Evolutionary conservation across 2,113 vertebrate genomes (phyloP), one percentile per base, ranked within the genome.

Genomic region (Calyptommatus sinebrachiatus): DNA sequence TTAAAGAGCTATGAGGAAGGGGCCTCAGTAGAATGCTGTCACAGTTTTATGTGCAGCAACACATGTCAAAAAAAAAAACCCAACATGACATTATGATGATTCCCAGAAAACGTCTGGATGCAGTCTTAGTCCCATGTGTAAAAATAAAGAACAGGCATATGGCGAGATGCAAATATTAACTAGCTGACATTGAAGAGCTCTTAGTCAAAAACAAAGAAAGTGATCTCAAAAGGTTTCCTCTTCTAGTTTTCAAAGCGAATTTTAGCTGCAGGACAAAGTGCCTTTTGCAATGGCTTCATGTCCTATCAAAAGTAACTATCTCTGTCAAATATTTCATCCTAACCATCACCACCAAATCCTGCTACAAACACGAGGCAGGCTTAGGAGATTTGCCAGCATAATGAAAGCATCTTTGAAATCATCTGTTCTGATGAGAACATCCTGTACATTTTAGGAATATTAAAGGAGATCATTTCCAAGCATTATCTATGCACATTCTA

Each of bases 301-400:
- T 16, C 83, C 80, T 76, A 29, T 74, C 29, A 78, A 85, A 90
- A 88, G 35, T 31, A 50, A 77, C 50, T 50, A 84, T 16, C 46
- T 73, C 31, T 11, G 26, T 72, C 82, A 41, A 81, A 22, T 78
- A 73, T 87, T 87, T 71, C 76, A 16, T 78, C 66, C 86, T 87
- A 73, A 77, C 80, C 18, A 73, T 28, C n/a, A 28, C n/a, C 22
- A 70, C 73, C 57, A 53, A 76, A 60, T 11, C 3, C 16, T 57
- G 29, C 46, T 77, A 12, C 29, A 83, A 86, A 81, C 68, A 87
- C 83, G 82, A 89, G 50, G 66, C 48, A 84, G 61, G 76, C 24
- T 29, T 63, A 35, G 81, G 84, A 88, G 90, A 81, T 73, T 18
- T 89, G 75, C 87, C 88, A 77, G 85, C 8, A 16, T 63, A 41